Conservation (phyloP, 1,140 invertebrate species). For the Magallana angulata region DNA sequence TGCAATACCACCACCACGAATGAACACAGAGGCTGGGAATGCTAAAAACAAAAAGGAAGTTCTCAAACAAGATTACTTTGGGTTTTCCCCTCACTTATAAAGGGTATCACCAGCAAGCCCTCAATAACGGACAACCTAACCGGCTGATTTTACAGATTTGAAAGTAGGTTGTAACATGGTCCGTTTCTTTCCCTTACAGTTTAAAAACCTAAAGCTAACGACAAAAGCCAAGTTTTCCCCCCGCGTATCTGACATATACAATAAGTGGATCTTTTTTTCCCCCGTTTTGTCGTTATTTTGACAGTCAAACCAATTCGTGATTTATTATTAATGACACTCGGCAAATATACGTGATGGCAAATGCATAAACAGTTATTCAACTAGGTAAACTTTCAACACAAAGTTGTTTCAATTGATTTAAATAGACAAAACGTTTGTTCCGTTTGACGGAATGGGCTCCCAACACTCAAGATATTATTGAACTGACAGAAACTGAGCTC, state of each 20-base stretch:
- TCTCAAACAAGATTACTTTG: too few relatives aligned
- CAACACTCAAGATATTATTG: neutral
- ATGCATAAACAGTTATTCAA: conserved; percentile 2
- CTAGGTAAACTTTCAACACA: neutral
- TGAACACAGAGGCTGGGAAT: too few relatives aligned
- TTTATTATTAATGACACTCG: conserved; percentile 16
- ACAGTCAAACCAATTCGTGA: neutral
- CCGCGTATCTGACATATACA: neutral
- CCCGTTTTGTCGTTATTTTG: neutral
- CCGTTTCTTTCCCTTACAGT: too few relatives aligned
- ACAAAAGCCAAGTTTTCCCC: neutral
- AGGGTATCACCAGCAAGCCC: too few relatives aligned
- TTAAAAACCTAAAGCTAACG: too few relatives aligned
- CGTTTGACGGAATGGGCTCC: neutral
- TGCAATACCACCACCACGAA: too few relatives aligned
- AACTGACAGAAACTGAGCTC: neutral
- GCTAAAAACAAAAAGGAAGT: too few relatives aligned
- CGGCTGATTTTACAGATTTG: too few relatives aligned
- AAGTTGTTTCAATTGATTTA: conserved; percentile 25
- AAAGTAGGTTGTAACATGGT: too few relatives aligned
- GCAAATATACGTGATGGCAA: conserved; percentile 5
- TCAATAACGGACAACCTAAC: too few relatives aligned
- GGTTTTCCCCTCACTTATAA: too few relatives aligned
- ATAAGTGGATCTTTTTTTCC: neutral
- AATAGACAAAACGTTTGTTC: neutral